Evolutionary conservation across 2,888 invertebrate species (phyloP).

Genomic region (Parnassius apollo): DNA sequence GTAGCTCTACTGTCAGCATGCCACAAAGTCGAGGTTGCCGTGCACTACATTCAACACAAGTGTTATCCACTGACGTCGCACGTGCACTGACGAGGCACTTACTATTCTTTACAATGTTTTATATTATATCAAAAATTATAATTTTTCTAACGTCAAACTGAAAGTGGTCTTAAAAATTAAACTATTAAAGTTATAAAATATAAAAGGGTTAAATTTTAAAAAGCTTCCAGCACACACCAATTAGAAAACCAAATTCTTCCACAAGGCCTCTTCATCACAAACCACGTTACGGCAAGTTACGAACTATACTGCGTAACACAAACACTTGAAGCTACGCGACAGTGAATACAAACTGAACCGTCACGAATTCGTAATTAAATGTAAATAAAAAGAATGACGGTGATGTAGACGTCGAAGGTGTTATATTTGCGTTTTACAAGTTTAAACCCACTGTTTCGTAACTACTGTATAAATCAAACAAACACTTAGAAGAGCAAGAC

Average conservation of each 20-base stretch:
- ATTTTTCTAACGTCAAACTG: too few species aligned
- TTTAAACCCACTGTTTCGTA: background rate
- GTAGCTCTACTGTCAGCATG: slow-evolving; percentile 49
- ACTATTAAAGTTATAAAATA: too few species aligned
- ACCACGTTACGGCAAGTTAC: background rate
- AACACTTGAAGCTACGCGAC: background rate
- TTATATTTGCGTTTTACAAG: background rate
- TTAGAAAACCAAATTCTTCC: background rate
- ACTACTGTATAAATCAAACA: slow-evolving; percentile 7
- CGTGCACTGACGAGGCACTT: slow-evolving; percentile 29
- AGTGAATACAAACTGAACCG: background rate
- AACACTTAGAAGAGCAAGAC: background rate
- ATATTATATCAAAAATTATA: background rate
- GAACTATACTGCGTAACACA: background rate
- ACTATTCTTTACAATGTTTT: slow-evolving; percentile 10
- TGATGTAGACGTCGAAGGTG: background rate
- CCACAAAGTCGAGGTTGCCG: slow-evolving; percentile 47
- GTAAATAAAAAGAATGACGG: background rate
- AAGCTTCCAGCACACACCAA: too few species aligned
- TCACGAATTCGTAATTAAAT: background rate
- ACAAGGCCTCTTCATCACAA: slow-evolving; percentile 9
- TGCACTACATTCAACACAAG: slow-evolving; percentile 49
- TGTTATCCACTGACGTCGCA: slow-evolving; percentile 35
- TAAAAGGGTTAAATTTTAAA: too few species aligned
- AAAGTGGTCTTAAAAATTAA: too few species aligned